Base-by-base conservation (phyloP, 30 jellyfish, hydroid and myxozoan species). In the Catostylus mosaicus region DNA sequence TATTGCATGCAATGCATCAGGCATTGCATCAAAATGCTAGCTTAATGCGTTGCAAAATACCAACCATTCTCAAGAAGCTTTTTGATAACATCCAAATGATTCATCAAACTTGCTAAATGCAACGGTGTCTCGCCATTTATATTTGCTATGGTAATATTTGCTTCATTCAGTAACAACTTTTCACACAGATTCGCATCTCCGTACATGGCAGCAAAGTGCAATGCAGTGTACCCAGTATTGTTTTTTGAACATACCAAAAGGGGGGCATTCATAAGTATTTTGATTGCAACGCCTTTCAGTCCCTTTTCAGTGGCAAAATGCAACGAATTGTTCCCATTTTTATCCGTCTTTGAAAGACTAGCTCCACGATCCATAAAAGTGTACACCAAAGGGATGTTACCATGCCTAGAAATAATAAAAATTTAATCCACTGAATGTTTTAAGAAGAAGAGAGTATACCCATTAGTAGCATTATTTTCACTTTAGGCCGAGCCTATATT, bases 151-250 rank as follows among this genome's bases (percentile, higher is more conserved):
- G 56, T 48, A 43, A 74, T 61, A 11, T 29, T 50, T 11, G 27
- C 70, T 51, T 29, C 74, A n/a, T 36, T 32, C 20, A 65, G n/a
- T 12, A 88, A 26, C 30, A 88, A 52, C 37, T 31, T 29, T 27
- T 56, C 88, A 63, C 88, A 56, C 52, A 88, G 65, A 30, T 79
- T 74, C 14, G 54, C 76, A 45, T 78, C 75, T 20, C 96, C 96
- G 19, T 70, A 46, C 22, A 83, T 22, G 38, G 89, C 92, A 2
- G 87, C 83, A 57, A 67, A 88, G 45, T 78, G 92, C 51, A 88
- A 60, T 27, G 96, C 84, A 3, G 96, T 88, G 67, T 66, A 23
- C 12, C 96, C 96, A 51, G 74, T 32, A 14, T 50, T 51, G 71
- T 74, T 51, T 30, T 50, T 59, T 27, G 74, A 74, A 43, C 33